Conservation (phyloP, 2,113 vertebrate species). For the Odontophorus gujanensis region DNA sequence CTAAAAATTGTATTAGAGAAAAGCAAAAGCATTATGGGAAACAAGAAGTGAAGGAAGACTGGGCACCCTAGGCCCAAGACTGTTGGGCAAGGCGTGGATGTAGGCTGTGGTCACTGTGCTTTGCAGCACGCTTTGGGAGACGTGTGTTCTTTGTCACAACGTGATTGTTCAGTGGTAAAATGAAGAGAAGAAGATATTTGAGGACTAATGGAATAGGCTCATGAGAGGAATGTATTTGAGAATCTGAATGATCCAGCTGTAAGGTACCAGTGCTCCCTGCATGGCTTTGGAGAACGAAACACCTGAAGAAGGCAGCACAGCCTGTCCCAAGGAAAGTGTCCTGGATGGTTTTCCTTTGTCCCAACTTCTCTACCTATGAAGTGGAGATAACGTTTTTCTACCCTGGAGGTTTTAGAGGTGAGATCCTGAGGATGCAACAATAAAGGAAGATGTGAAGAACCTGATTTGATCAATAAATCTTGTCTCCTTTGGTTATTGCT, state of each 20-base stretch:
- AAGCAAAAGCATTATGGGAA: background rate
- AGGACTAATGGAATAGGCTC: background rate
- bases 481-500: background rate
- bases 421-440: background rate
- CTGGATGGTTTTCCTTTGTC: background rate
- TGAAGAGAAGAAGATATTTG: background rate
- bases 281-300: background rate
- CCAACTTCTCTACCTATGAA: background rate
- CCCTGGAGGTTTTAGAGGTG: background rate
- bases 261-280: background rate
- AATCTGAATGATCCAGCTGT: background rate
- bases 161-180: background rate
- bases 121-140: fast-evolving
- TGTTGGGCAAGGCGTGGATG: background rate
- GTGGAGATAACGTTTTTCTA: background rate
- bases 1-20: background rate
- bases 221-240: background rate
- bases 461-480: background rate
- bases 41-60: background rate
- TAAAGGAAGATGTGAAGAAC: background rate
- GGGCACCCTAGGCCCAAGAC: background rate
- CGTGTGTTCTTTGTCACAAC: fast-evolving
- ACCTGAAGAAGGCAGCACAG: background rate
- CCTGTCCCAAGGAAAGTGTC: no score
- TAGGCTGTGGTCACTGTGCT: background rate